Percentiles rank a stretch among this genome's conserved stretches.
Conservation (phyloP, 2,797 vertebrate genomes). For the Fringilla coelebs region DNA sequence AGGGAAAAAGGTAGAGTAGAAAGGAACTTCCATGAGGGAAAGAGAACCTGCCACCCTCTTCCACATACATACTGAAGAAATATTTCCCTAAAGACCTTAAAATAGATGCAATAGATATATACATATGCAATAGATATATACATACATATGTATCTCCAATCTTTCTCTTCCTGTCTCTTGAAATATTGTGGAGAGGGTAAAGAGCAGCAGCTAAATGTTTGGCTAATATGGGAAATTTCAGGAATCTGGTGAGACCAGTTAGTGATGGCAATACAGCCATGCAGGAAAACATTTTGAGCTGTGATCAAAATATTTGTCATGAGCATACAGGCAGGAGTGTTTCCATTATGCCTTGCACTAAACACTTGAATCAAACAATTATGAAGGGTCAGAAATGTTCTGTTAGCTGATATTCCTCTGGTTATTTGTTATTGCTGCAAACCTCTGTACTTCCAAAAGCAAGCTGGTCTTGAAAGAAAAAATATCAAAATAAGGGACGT, state of each 20-base stretch:
- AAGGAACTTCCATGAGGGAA: not conserved
- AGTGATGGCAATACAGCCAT: not conserved
- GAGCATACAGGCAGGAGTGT: not conserved
- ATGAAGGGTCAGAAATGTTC: not conserved
- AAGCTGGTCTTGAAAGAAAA: not conserved
- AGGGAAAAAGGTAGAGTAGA: not conserved
- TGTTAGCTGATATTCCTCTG: not conserved
- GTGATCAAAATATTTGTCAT: not conserved
- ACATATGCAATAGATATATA: not conserved
- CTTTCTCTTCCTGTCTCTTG: not conserved
- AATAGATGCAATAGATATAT: not conserved
- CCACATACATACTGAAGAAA: not conserved
- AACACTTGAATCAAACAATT: not conserved
- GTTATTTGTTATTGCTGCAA: not conserved
- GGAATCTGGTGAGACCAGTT: not conserved
- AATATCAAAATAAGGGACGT: not conserved
- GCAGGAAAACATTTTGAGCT: not conserved
- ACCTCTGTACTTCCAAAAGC: not conserved
- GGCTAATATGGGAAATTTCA: not conserved
- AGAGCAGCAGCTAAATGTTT: not conserved
- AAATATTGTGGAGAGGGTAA: not conserved
- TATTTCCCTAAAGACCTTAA: not conserved
- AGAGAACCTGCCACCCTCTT: not conserved
- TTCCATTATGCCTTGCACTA: not conserved
- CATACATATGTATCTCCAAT: not conserved